These are phyloP conservation scores for Cinara cedri DNA, from an alignment of 2,888 invertebrate species.

Conservation along the genomic window DNA sequence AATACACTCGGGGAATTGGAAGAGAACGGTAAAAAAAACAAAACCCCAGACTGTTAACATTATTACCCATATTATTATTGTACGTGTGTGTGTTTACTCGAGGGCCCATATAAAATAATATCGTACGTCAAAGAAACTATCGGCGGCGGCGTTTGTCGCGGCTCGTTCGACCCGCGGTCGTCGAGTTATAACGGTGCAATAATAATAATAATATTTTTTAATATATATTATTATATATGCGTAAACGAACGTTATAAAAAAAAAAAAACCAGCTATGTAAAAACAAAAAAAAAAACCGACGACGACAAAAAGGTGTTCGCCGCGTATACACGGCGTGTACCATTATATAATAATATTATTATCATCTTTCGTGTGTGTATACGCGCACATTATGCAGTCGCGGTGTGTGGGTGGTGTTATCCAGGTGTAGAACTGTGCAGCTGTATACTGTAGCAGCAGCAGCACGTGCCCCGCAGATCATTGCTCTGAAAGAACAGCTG, in stretches of 20 bases:
- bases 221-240: no score
- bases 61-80: no score
- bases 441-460: constrained; percentile 56
- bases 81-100: background rate
- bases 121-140: constrained; percentile 42
- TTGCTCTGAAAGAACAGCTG: constrained; percentile 54
- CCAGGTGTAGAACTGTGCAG: constrained; percentile 57
- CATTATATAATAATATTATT: constrained; percentile 26
- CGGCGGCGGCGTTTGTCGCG: constrained; percentile 24
- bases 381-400: background rate
- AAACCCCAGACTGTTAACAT: no score
- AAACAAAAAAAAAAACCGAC: constrained; percentile 20
- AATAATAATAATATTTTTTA: no score
- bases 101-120: no score
- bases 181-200: background rate
- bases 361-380: constrained; percentile 47
- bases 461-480: constrained; percentile 57
- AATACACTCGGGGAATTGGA: no score
- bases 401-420: constrained; percentile 50
- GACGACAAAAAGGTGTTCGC: constrained; percentile 54
- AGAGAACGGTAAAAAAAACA: no score
- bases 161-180: background rate
- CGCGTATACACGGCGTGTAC: constrained; percentile 26
- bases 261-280: no score
- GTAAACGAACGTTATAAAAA: constrained; percentile 10